These are phyloP conservation scores for Scalopus aquaticus DNA, from an alignment of 2,113 vertebrate species.

Conservation along the genomic window DNA sequence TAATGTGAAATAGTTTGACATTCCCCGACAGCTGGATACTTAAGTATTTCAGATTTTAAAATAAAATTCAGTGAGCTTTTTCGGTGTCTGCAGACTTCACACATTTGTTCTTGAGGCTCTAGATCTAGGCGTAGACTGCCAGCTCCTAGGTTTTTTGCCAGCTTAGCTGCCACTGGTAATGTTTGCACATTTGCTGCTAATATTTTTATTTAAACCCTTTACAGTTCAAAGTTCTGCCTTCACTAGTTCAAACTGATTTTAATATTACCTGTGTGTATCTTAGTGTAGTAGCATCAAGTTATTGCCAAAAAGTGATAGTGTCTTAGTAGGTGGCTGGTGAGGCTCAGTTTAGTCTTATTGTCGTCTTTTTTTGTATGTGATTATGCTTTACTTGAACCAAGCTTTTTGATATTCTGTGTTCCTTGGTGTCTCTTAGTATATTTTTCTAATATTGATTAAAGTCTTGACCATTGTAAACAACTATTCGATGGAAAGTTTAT, in stretches of 20 bases:
- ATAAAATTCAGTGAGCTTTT: not conserved
- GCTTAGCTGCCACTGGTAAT: not conserved
- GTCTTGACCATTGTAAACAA: conserved; percentile 8
- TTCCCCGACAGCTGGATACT: not conserved
- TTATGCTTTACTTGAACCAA: conserved; percentile 11
- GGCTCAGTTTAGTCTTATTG: not conserved
- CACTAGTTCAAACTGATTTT: conserved; percentile 30
- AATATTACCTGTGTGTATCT: not conserved
- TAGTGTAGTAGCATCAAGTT: not conserved
- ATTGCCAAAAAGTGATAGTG: too few species aligned
- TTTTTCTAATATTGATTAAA: conserved; percentile 28
- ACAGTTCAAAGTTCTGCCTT: not conserved
- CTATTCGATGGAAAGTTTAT: not conserved
- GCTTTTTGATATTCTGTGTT: not conserved
- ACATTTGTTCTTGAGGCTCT: not conserved
- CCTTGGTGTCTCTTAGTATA: not conserved
- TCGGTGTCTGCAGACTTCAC: not conserved
- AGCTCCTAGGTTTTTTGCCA: not conserved
- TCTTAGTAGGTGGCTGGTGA: not conserved
- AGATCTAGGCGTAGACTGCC: not conserved
- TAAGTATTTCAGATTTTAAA: conserved; percentile 26
- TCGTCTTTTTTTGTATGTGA: not conserved
- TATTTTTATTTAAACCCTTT: not conserved
- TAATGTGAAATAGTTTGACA: not conserved
- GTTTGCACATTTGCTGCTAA: not conserved